phyloP scores from a whole-genome alignment of 2,113 vertebrate species.

The Muntiacus muntjak region DNA sequence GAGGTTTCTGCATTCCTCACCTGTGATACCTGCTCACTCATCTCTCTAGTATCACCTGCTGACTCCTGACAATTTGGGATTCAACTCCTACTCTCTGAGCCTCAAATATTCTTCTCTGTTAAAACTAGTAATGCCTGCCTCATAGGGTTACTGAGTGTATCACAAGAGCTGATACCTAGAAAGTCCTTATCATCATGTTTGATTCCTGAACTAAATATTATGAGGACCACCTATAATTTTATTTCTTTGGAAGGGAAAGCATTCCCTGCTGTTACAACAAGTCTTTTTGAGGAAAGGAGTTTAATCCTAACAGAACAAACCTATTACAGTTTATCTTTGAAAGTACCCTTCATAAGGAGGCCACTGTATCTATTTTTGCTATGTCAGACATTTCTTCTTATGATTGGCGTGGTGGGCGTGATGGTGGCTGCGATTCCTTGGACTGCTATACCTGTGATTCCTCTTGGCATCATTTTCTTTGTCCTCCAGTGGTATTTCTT shows the following conservation, averaged over 20 bases:
- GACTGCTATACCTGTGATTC: no score
- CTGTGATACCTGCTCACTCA: neutral
- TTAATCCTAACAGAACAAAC: neutral
- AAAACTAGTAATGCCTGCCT: neutral
- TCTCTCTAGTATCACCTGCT: neutral
- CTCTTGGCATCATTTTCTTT: no score
- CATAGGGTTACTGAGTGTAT: neutral
- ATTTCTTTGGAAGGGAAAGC: neutral
- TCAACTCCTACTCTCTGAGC: neutral
- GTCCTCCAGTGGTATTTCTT: no score
- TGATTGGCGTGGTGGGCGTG: conserved; percentile 85
- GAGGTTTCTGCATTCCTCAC: neutral
- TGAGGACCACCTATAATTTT: no score
- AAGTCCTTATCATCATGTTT: neutral
- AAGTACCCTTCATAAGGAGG: conserved; percentile 13
- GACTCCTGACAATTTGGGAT: neutral
- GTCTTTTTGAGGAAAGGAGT: neutral
- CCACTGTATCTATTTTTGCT: conserved; percentile 61
- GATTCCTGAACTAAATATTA: rapidly evolving
- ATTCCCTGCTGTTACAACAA: neutral
- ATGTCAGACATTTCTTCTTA: conserved; percentile 87
- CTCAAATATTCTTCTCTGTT: neutral
- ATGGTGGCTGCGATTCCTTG: conserved; percentile 68
- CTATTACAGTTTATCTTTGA: neutral
- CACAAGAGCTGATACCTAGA: neutral